phyloP scores from a whole-genome alignment of 1,140 invertebrate genomes.

The Leptonema lineaticorne region DNA sequence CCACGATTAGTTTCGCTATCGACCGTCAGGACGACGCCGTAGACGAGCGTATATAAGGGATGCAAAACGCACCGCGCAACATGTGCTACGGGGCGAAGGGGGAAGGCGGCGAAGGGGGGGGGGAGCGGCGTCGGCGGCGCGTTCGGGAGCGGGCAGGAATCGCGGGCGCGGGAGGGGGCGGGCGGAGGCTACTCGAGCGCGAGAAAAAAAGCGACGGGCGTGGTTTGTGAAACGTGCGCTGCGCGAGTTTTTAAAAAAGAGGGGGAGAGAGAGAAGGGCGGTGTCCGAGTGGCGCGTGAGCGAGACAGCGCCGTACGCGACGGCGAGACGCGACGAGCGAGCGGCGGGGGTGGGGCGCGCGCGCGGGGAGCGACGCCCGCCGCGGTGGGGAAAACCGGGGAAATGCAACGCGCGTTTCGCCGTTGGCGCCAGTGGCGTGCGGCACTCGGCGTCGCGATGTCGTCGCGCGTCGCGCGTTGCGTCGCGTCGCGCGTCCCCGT shows the following conservation, averaged over 20 bases:
- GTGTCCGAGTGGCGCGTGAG: conserved; percentile 28
- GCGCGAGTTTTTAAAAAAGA: conserved; percentile 36
- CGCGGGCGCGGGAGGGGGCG: not conserved
- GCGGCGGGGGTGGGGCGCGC: not conserved
- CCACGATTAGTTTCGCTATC: conserved; percentile 22
- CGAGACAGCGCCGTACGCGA: conserved; percentile 28
- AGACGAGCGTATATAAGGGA: conserved; percentile 3
- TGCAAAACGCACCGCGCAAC: conserved; percentile 26
- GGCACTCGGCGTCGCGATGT: conserved; percentile 13
- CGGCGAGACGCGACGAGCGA: conserved; percentile 2
- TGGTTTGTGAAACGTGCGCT: conserved; percentile 34
- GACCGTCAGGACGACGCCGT: conserved; percentile 30
- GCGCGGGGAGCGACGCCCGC: not conserved
- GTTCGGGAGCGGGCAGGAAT: not conserved
- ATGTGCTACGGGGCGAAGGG: conserved; percentile 18
- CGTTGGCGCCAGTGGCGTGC: conserved; percentile 12
- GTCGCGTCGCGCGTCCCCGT: not conserved
- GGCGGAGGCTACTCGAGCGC: conserved; percentile 33
- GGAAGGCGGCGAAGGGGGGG: not conserved
- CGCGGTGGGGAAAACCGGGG: conserved; percentile 10
- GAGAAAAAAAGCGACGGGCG: conserved; percentile 30
- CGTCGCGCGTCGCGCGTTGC: conserved; percentile 11
- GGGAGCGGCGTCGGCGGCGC: no score
- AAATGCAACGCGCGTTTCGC: not conserved
- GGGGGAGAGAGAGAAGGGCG: conserved; percentile 39